Base-by-base conservation (phyloP, 1,140 invertebrate species). In the Drosophila kurseongensis region DNA sequence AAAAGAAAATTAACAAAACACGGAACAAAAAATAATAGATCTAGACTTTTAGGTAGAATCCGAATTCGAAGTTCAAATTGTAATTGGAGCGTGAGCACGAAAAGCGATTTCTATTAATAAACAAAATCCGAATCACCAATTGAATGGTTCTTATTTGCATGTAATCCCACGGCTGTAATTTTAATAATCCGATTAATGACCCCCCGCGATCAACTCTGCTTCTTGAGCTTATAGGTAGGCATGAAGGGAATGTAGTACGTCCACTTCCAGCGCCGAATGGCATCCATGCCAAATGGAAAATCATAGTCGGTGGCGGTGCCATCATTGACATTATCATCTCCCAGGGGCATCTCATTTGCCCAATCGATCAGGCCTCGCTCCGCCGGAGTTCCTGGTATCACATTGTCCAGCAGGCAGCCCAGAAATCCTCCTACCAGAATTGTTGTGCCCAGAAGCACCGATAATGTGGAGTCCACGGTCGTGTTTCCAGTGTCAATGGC, bases 381-480 rank as follows among this genome's bases (percentile, higher is more conserved):
- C 75, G 95, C 94, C 2, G 93, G 91, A 1, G 94, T 95, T n/a
- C 96, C 97, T 82, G 97, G 97, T 73, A 98, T 96, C 1, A 96
- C 92, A 89, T 98, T 97, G 91, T 98, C 97, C 57, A 98, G 91
- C 16, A 98, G 68, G 85, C 96, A 97, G 1, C 97, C 97, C 0
- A 96, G 74, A 2, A 96, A 75, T 2, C 97, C 97, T 0, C 96
- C 97, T 2, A 98, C 95, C 51, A 98, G 94, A 90, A 98, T 98
- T 16, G 95, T 96, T 0, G 97, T 98, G 16, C 96, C 96, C 14
- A 98, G 93, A 42, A 98, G 91, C 13, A 98, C 97, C 1, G 95
- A 95, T 8, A 97, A 82, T 1, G 97, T 95, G 47, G 96, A 95
- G 78, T 98, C 96, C 12, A 95, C 75, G 0, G 95, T 93, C n/a